A percentile compares a stretch with the other conserved stretches of the same genome.
phyloP scores from a whole-genome alignment of 2,113 vertebrate genomes.

The Penelope pileata region DNA sequence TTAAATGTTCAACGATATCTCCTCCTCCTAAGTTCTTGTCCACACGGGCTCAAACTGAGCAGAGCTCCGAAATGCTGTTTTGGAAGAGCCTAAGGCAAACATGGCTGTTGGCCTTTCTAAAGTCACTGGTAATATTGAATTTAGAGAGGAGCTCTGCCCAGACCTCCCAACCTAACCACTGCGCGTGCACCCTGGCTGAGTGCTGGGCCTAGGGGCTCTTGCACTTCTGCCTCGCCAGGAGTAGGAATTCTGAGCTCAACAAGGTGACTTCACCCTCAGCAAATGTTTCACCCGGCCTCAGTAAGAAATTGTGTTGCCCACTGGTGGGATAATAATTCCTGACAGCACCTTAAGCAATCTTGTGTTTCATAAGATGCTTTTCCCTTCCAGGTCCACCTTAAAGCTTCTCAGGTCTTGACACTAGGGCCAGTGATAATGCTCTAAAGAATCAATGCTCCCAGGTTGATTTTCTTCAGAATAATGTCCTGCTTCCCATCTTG shows the following conservation, averaged over 20 bases:
- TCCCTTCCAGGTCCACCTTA: not conserved
- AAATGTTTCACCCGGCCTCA: not conserved
- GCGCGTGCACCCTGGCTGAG: not conserved
- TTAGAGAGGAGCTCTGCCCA: not conserved
- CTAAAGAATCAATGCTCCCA: not conserved
- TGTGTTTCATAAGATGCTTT: not conserved
- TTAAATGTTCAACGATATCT: fast-evolving
- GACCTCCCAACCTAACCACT: fast-evolving
- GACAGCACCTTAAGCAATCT: not conserved
- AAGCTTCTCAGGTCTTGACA: not conserved
- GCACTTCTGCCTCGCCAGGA: not conserved
- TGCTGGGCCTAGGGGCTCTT: not conserved
- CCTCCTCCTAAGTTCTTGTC: not conserved
- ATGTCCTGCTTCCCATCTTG: not conserved
- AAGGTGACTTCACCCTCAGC: fast-evolving
- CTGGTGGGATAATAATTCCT: not conserved
- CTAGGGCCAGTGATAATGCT: not conserved
- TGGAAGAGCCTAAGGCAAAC: not conserved
- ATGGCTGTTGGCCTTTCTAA: not conserved
- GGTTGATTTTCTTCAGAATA: not conserved
- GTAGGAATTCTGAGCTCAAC: not conserved
- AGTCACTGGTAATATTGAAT: not conserved
- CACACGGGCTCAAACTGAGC: not conserved
- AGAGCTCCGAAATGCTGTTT: not conserved
- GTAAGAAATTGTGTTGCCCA: not conserved